Conservation (phyloP, 2,113 vertebrate genomes). For the Myotis yumanensis region DNA sequence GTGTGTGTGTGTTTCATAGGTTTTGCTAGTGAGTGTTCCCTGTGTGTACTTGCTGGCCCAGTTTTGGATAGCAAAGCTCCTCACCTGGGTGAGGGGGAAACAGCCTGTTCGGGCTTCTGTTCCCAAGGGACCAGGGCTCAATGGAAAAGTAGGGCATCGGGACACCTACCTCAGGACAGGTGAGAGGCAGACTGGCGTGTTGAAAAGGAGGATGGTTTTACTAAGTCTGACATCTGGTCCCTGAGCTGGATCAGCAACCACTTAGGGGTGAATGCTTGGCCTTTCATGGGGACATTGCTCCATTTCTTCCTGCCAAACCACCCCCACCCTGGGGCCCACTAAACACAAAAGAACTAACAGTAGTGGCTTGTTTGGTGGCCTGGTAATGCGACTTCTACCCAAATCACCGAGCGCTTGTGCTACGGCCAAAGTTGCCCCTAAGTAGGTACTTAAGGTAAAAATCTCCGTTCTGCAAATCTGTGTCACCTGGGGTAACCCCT, state of each 20-base stretch:
- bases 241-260: not conserved
- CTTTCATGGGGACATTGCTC: not conserved
- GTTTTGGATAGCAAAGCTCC: conserved; percentile 8
- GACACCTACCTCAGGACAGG: conserved; percentile 61
- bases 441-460: conserved; percentile 26
- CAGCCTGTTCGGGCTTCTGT: not conserved
- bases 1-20: not conserved
- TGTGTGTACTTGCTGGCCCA: not conserved
- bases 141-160: conserved; percentile 56
- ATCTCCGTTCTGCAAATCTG: not conserved
- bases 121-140: conserved; percentile 40
- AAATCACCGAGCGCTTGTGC: not conserved
- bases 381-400: conserved; percentile 19
- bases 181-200: conserved; percentile 39
- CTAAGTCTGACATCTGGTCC: conserved; percentile 44
- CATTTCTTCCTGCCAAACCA: not conserved
- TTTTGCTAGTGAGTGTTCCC: not conserved
- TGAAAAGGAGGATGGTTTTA: conserved; percentile 45
- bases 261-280: not conserved
- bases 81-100: not conserved
- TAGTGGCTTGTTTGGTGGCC: not conserved
- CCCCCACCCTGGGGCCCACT: not conserved
- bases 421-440: not conserved
- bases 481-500: conserved; percentile 16
- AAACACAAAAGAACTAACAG: conserved; percentile 14